Conservation (phyloP, 1,140 invertebrate species). For the Orchesella cincta region DNA sequence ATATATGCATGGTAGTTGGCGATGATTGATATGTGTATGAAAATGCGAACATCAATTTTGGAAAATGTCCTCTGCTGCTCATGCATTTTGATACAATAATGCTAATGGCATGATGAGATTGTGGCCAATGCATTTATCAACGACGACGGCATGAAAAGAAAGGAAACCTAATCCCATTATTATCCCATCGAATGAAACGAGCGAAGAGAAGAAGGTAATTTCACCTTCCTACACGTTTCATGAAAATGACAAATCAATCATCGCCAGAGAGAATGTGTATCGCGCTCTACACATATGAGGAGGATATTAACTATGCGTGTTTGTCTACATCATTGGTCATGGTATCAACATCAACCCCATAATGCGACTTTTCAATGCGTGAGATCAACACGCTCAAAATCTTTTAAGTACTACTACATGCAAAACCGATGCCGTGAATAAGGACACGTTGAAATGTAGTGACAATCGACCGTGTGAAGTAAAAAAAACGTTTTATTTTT, state of each 20-base stretch:
- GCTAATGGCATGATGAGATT: not conserved
- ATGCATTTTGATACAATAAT: not conserved
- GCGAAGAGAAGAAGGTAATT: not conserved
- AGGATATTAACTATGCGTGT: too few species aligned
- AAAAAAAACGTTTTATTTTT: too few species aligned
- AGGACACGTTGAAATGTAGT: too few species aligned
- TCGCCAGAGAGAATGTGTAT: too few species aligned
- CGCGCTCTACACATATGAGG: too few species aligned
- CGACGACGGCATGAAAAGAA: not conserved
- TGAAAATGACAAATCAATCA: slow-evolving; percentile 9
- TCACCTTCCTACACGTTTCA: not conserved
- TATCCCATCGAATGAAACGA: not conserved
- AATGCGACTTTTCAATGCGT: too few species aligned
- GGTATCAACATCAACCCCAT: too few species aligned
- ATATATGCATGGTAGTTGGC: not conserved
- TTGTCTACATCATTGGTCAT: too few species aligned
- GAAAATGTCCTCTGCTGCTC: not conserved
- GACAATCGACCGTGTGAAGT: too few species aligned
- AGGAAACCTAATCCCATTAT: not conserved
- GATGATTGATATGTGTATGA: not conserved
- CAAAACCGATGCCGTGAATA: too few species aligned
- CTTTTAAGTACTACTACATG: too few species aligned
- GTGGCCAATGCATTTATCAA: not conserved
- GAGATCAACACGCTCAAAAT: too few species aligned
- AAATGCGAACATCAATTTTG: not conserved